Base-by-base conservation (phyloP, 2,113 vertebrate species). In the Neodontobutis hainanensis region DNA sequence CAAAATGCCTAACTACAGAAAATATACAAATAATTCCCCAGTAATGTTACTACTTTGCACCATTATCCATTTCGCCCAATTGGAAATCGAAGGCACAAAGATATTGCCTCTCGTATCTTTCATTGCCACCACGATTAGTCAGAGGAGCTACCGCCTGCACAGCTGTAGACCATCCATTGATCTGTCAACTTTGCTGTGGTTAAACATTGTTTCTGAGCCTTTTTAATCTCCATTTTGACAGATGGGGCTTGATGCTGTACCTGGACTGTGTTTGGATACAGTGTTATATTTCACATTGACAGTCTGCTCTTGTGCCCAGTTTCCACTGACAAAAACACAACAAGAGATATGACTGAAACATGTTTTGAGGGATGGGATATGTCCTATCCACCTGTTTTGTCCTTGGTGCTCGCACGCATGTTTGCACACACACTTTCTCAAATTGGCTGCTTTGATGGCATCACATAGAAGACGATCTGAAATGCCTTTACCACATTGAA, bases 191-290 rank as follows among this genome's bases (percentile, higher is more conserved):
- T 46, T 65, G 9, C 56, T 3, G 14, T 5, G 51, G 59, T 68
- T 44, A 61, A 61, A 60, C 47, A 0, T n/a, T 16, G 43, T 67
- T 68, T 59, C 56, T 15, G 7, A 36, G 63, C 38, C 72, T 80
- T 83, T 81, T 87, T 81, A 82, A 62, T 59, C 68, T 38, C 0
- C 2, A 5, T 60, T 40, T 53, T 78, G 84, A 77, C 71, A 70
- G 52, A 77, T 40, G 66, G 16, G n/a, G 32, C 58, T 47, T 63
- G 76, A 16, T 16, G 38, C 75, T 66, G 50, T 2, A 57, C 72
- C 83, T 83, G 77, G 61, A 56, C 73, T 63, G 1, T 65, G 81
- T 85, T 81, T 72, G 63, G 81, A 74, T 55, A 47, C 57, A 14
- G 51, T 43, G 1, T 36, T 7, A 2, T 68, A 42, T 61, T 76